Evolutionary conservation across 1,140 invertebrate genomes (phyloP).

Genomic region (Hetaerina americana): DNA sequence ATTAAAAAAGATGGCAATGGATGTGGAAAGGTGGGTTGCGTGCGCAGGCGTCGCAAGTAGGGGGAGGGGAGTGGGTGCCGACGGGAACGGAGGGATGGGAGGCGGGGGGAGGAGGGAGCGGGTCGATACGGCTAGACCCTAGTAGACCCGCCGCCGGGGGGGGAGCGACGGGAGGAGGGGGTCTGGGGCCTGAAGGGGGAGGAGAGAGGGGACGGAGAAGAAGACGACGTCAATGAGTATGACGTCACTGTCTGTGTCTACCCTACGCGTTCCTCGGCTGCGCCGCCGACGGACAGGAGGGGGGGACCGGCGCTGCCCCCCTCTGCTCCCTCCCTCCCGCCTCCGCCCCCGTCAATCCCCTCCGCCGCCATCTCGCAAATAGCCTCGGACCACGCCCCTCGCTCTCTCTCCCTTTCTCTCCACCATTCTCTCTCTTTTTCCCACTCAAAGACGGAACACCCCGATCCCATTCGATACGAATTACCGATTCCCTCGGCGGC

Average conservation of each 20-base stretch:
- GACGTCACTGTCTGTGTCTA: slow-evolving; percentile 5
- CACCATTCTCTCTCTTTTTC: too few relatives aligned
- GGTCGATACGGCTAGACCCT: slow-evolving; percentile 36
- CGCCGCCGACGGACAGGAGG: background rate
- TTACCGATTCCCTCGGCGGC: too few relatives aligned
- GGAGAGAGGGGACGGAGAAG: background rate
- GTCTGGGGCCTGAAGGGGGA: background rate
- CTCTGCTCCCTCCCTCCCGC: background rate
- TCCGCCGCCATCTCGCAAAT: too few relatives aligned
- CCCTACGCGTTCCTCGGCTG: background rate
- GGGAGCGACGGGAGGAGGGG: background rate
- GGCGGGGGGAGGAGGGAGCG: slow-evolving; percentile 12
- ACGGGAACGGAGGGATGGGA: slow-evolving; percentile 27
- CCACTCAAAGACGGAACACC: too few relatives aligned
- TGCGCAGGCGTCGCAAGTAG: too few relatives aligned
- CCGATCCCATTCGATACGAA: too few relatives aligned
- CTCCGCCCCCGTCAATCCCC: too few relatives aligned
- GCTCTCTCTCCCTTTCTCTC: too few relatives aligned
- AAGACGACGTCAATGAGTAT: slow-evolving; percentile 13
- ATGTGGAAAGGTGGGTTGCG: too few relatives aligned
- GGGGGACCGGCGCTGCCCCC: too few relatives aligned
- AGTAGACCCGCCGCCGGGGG: slow-evolving; percentile 19
- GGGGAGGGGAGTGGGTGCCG: slow-evolving; percentile 22
- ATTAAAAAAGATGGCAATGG: too few relatives aligned
- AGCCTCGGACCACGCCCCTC: too few relatives aligned